Conservation (phyloP, 2,797 vertebrate species). For the Trachurus trachurus region DNA sequence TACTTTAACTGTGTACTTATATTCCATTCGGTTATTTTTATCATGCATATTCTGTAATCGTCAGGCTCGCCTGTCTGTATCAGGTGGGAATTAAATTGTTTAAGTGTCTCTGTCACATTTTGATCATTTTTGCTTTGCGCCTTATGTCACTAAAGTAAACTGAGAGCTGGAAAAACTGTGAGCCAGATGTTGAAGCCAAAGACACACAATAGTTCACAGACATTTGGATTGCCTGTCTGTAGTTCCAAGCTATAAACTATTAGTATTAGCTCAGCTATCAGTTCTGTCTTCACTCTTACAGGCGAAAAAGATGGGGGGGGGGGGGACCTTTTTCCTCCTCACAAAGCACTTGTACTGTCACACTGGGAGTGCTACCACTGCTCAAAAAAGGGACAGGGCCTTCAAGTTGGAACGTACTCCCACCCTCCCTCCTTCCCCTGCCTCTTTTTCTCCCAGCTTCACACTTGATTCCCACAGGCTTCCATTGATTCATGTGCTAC, state of each 20-base stretch:
- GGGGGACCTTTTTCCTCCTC: slow-evolving; percentile 57
- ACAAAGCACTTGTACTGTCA: slow-evolving; percentile 62
- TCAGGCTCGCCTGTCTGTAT: slow-evolving; percentile 20
- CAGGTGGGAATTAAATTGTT: slow-evolving; percentile 34
- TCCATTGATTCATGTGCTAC: slow-evolving; percentile 76
- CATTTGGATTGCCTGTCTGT: slow-evolving; percentile 51
- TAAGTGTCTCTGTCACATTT: slow-evolving; percentile 61
- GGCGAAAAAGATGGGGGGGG: slow-evolving; percentile 19
- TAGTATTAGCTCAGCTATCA: slow-evolving; percentile 64
- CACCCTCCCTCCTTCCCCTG: slow-evolving; percentile 35
- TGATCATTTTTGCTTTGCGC: slow-evolving; percentile 41
- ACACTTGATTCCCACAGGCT: slow-evolving; percentile 78
- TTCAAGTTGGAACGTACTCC: slow-evolving; percentile 65
- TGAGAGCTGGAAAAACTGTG: slow-evolving; percentile 32
- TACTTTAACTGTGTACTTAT: slow-evolving; percentile 18
- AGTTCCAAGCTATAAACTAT: slow-evolving; percentile 53
- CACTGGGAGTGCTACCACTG: slow-evolving; percentile 70
- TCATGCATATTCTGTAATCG: slow-evolving; percentile 20
- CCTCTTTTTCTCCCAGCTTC: slow-evolving; percentile 63
- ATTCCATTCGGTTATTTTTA: slow-evolving; percentile 34
- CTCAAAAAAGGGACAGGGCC: slow-evolving; percentile 70
- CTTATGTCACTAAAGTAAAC: slow-evolving; percentile 45
- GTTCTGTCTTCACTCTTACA: slow-evolving; percentile 42
- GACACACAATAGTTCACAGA: slow-evolving; percentile 51
- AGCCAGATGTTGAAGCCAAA: slow-evolving; percentile 53